These are phyloP conservation scores for Hirundo rustica DNA, from an alignment of 2,797 vertebrate genomes.

Conservation along the genomic window DNA sequence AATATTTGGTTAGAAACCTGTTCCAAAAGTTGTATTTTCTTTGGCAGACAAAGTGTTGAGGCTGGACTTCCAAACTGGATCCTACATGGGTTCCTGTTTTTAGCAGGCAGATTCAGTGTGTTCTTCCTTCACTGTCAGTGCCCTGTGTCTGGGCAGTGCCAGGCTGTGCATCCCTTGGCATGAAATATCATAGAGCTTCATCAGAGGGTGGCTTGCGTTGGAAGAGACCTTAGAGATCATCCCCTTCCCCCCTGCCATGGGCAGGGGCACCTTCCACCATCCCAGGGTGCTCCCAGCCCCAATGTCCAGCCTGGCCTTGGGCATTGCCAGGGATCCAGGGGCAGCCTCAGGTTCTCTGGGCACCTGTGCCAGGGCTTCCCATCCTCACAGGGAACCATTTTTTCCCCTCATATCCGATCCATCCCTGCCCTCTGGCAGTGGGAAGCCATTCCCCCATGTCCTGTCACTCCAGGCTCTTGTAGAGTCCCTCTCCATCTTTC, in stretches of 20 bases:
- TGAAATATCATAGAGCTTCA: neutral
- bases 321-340: neutral
- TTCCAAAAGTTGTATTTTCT: neutral
- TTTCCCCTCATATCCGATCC: accelerated
- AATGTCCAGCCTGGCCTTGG: neutral
- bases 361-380: neutral
- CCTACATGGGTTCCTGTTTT: neutral
- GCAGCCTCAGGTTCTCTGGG: neutral
- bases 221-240: neutral
- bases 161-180: neutral
- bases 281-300: accelerated
- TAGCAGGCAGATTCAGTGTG: neutral
- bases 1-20: neutral
- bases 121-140: neutral
- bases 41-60: neutral
- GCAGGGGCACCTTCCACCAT: accelerated
- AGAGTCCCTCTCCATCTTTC: neutral
- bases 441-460: neutral
- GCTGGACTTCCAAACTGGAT: neutral
- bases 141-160: neutral
- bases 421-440: accelerated
- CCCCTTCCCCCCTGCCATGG: neutral
- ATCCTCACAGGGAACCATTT: accelerated
- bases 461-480: neutral
- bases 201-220: neutral